Conservation (phyloP, 1,140 invertebrate genomes). For the Scylla paramamosain region DNA sequence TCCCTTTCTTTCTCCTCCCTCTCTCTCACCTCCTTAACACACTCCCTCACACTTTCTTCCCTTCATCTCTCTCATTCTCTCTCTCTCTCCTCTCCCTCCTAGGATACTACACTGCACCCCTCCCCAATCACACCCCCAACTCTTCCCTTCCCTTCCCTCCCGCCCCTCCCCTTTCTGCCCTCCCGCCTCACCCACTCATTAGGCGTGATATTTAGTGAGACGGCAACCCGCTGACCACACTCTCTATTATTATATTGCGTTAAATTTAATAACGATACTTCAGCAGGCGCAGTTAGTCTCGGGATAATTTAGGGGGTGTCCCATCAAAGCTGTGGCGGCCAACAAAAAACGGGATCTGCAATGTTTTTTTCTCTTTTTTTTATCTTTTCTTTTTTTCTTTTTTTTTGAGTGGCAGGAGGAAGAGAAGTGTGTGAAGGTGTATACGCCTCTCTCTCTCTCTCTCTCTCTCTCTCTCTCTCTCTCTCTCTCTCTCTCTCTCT, state of each 20-base stretch:
- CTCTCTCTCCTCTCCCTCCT: conserved; percentile 17
- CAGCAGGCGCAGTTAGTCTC: no score
- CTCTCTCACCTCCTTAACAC: background rate
- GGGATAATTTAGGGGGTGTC: no score
- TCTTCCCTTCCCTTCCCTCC: background rate
- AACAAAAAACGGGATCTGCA: no score
- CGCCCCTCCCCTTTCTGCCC: background rate
- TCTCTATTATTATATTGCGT: no score
- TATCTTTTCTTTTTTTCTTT: background rate
- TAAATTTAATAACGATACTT: no score
- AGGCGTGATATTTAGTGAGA: background rate
- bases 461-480: no score
- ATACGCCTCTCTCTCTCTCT: background rate
- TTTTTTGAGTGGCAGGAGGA: background rate
- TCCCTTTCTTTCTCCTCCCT: conserved; percentile 32
- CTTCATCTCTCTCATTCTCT: conserved; percentile 32
- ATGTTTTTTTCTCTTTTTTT: no score
- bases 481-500: background rate
- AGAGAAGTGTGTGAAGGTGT: background rate
- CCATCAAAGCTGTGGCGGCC: no score
- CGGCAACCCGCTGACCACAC: background rate
- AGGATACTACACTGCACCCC: background rate
- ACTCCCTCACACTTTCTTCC: background rate
- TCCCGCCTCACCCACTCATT: background rate
- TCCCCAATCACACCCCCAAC: background rate